Evolutionary conservation across 2,888 invertebrate genomes (phyloP).

Genomic region (Hylaea fasciaria): DNA sequence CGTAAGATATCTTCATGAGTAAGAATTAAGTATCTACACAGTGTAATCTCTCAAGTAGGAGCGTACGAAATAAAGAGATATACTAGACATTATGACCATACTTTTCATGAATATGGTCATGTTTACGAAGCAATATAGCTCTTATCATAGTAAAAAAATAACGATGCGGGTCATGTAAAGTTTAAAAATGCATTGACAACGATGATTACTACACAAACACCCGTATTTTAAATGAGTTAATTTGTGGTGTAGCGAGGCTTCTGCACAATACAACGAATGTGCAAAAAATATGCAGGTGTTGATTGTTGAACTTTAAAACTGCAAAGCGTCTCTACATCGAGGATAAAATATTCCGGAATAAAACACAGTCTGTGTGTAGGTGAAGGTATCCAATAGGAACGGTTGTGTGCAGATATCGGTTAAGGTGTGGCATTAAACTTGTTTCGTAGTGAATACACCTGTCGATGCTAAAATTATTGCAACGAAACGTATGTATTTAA

Average conservation of each 20-base stretch:
- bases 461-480: constrained; percentile 29
- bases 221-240: constrained; percentile 5
- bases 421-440: constrained; percentile 33
- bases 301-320: constrained; percentile 47
- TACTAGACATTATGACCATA: too few relatives aligned
- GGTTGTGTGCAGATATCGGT: constrained; percentile 23
- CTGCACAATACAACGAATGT: constrained; percentile 16
- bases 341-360: constrained; percentile 42
- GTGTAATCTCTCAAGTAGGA: too few relatives aligned
- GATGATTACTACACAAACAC: constrained; percentile 8
- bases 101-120: too few relatives aligned
- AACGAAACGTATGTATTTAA: constrained; percentile 26
- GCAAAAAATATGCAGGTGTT: constrained; percentile 43
- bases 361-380: constrained; percentile 29
- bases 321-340: constrained; percentile 41
- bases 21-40: too few relatives aligned
- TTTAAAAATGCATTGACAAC: constrained; percentile 1
- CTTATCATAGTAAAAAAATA: too few relatives aligned
- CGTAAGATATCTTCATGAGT: neutral
- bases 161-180: neutral
- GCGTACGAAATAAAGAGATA: too few relatives aligned
- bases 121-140: too few relatives aligned
- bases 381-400: constrained; percentile 11
- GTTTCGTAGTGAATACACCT: constrained; percentile 39
- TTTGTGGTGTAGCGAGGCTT: constrained; percentile 12